Evolutionary conservation across 2,113 vertebrate species (phyloP).

Genomic region (Ondatra zibethicus): DNA sequence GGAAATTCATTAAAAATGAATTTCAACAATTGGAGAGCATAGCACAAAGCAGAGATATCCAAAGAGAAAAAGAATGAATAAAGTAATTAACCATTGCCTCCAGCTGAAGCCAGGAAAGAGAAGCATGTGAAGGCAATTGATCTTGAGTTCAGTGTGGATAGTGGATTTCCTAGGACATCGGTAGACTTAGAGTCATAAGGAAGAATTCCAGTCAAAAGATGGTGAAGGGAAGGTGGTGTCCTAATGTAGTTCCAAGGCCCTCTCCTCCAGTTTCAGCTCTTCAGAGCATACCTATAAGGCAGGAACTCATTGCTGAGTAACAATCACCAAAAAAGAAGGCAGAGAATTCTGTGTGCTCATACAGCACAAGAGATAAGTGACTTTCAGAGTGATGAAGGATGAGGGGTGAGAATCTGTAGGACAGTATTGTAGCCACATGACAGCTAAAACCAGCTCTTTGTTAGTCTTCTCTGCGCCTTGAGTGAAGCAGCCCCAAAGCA

Average conservation of each 20-base stretch:
- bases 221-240: neutral
- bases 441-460: neutral
- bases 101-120: neutral
- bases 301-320: neutral
- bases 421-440: neutral
- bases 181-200: neutral
- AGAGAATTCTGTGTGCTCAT: neutral
- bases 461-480: neutral
- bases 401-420: no score
- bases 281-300: neutral
- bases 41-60: neutral
- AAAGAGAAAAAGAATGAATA: neutral
- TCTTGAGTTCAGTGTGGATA: neutral
- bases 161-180: neutral
- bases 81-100: neutral
- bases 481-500: neutral
- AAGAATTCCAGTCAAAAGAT: neutral
- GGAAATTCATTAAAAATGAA: neutral
- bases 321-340: neutral
- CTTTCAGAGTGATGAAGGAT: no score
- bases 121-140: rapidly evolving
- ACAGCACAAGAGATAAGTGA: neutral
- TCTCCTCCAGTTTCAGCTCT: neutral
- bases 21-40: neutral
- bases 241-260: neutral